Evolutionary conservation across 2,797 vertebrate genomes (phyloP), one percentile per base, ranked within the genome.

Genomic region (Aulostomus chinensis): DNA sequence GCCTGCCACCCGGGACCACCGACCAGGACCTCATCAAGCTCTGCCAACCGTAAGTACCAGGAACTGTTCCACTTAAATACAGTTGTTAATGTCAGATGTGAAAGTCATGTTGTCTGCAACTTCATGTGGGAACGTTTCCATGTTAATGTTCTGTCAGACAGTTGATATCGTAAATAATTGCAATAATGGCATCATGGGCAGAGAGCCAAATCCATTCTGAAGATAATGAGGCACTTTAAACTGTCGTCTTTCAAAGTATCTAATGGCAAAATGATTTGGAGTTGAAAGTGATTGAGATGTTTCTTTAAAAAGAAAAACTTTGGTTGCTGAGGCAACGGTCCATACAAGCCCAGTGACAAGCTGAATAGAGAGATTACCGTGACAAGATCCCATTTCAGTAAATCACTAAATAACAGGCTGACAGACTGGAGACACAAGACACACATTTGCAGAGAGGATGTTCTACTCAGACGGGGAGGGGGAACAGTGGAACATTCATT

Each of bases 11-110:
- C 31, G 95, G 94, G 84, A 97, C 96, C 85, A 98, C 96, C 4
- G 96, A 98, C 91, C 96, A 98, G 90, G 96, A 98, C 89, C 95
- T 98, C 67, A 97, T 98, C 90, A 98, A 98, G 86, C 93, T 98
- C 82, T 98, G 96, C 90, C 96, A 98, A 89, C 96, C 95, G 96
- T 98, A 90, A 97, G 96, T 96, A 34, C 55, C 22, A 4, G 3
- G 17, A 45, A 18, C 12, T 9, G n/a, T n/a, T n/a, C n/a, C 24
- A 25, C 25, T 11, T 18, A 24, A 14, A 6, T 13, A n/a, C 16
- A 30, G 13, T n/a, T 12, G 8, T 29, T 48, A n/a, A n/a, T n/a
- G n/a, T n/a, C n/a, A n/a, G n/a, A n/a, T n/a, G n/a, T n/a, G n/a
- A n/a, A n/a, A n/a, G n/a, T n/a, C n/a, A n/a, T n/a, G n/a, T n/a